Evolutionary conservation across 2,888 invertebrate species (phyloP).

Genomic region (Formica aserva): DNA sequence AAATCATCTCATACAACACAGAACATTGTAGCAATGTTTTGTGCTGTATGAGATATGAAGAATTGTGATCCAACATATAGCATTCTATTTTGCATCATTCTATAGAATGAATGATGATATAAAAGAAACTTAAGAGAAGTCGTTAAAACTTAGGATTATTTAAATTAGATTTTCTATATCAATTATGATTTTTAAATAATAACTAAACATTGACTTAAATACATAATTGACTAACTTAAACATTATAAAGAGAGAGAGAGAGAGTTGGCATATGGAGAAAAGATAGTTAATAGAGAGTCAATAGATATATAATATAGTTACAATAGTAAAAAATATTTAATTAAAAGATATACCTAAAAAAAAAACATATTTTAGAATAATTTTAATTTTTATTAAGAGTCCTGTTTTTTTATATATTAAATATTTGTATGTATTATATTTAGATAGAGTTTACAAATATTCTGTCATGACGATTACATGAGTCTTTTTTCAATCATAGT

Average conservation of each 20-base stretch:
- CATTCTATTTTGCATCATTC: not conserved
- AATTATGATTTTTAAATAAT: not conserved
- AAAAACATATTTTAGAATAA: constrained; percentile 8
- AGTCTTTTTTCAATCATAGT: not conserved
- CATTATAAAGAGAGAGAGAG: not conserved
- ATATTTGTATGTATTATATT: not conserved
- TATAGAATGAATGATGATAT: not conserved
- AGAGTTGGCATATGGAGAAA: not conserved
- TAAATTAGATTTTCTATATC: not conserved
- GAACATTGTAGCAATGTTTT: too few relatives aligned
- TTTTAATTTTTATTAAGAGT: constrained; percentile 8
- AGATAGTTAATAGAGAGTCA: not conserved
- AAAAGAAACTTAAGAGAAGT: not conserved
- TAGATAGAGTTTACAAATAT: not conserved
- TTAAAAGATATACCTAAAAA: not conserved
- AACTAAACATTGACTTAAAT: not conserved
- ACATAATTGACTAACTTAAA: not conserved
- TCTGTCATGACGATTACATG: not conserved
- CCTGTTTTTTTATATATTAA: not conserved
- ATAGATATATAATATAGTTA: not conserved
- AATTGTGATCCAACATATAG: not conserved
- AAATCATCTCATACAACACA: not conserved
- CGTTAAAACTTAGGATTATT: not conserved
- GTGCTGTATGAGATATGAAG: too few relatives aligned
- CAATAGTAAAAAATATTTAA: not conserved